These are phyloP conservation scores for Camponotus vicinus DNA, from an alignment of 1,140 invertebrate species.

Conservation along the genomic window DNA sequence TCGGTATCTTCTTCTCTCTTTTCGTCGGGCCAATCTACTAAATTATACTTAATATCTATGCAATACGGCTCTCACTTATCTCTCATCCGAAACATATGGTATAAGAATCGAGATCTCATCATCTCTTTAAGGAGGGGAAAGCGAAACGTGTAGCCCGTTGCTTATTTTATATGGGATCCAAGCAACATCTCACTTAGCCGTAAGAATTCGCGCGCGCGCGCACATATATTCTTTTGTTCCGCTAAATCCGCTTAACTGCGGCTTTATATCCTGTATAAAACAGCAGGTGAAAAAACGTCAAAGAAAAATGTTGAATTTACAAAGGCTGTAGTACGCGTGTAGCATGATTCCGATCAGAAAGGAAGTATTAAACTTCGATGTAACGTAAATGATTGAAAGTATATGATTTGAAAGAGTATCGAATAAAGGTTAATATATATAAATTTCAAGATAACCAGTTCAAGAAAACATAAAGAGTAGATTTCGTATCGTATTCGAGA, in stretches of 20 bases:
- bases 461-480: neutral
- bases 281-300: slow-evolving; percentile 60
- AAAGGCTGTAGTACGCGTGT: neutral
- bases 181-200: slow-evolving; percentile 62
- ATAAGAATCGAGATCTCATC: slow-evolving; percentile 66
- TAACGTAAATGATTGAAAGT: slow-evolving; percentile 47
- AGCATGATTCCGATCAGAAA: slow-evolving; percentile 30
- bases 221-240: slow-evolving; percentile 67
- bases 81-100: slow-evolving; percentile 72
- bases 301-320: slow-evolving; percentile 61
- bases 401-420: slow-evolving; percentile 14
- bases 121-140: slow-evolving; percentile 45
- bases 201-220: slow-evolving; percentile 14
- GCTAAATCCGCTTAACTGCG: slow-evolving; percentile 70
- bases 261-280: slow-evolving; percentile 11
- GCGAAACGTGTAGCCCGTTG: slow-evolving; percentile 1
- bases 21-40: slow-evolving; percentile 30
- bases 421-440: neutral
- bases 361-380: slow-evolving; percentile 48
- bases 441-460: neutral
- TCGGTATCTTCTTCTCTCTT: neutral
- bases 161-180: slow-evolving; percentile 37
- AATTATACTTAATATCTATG: slow-evolving; percentile 79
- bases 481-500: neutral
- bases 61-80: slow-evolving; percentile 73